Percentiles rank a stretch among this genome's conserved stretches.
Conservation (phyloP, 2,888 invertebrate species). For the Lycia hirtaria region DNA sequence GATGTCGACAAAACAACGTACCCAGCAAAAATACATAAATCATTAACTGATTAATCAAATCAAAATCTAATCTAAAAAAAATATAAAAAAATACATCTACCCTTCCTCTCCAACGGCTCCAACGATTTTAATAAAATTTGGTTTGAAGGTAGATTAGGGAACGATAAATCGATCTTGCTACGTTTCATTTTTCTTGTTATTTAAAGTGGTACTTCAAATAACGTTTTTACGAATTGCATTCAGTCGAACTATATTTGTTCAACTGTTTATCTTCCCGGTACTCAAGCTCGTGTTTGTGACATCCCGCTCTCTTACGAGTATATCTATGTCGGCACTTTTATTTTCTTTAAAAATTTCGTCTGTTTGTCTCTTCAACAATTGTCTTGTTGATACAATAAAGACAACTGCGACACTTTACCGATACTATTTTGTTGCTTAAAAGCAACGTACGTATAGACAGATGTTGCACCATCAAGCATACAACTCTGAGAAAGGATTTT, state of each 20-base stretch:
- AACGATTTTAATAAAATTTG: too few relatives aligned
- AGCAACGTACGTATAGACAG: not conserved
- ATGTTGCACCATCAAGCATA: too few relatives aligned
- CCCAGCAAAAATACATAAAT: too few relatives aligned
- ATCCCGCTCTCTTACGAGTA: slow-evolving; percentile 55
- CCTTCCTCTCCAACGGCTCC: too few relatives aligned
- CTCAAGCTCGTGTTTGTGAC: slow-evolving; percentile 52
- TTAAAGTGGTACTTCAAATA: slow-evolving; percentile 13
- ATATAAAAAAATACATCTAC: too few relatives aligned
- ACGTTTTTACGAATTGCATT: slow-evolving; percentile 26
- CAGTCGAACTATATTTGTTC: slow-evolving; percentile 47
- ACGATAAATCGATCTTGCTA: too few relatives aligned
- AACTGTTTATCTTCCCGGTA: slow-evolving; percentile 35
- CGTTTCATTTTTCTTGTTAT: not conserved
- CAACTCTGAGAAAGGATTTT: too few relatives aligned
- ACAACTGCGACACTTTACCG: slow-evolving; percentile 29
- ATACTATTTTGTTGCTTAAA: slow-evolving; percentile 11
- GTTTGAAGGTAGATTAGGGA: too few relatives aligned
- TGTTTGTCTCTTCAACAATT: slow-evolving; percentile 52
- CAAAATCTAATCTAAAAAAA: too few relatives aligned
- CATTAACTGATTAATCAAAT: too few relatives aligned
- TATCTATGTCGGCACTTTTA: slow-evolving; percentile 56
- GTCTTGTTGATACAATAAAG: slow-evolving; percentile 45
- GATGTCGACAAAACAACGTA: too few relatives aligned
- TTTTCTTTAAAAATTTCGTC: slow-evolving; percentile 59